Conservation (phyloP, 1,140 invertebrate genomes). For the Sarcophaga bullata region DNA sequence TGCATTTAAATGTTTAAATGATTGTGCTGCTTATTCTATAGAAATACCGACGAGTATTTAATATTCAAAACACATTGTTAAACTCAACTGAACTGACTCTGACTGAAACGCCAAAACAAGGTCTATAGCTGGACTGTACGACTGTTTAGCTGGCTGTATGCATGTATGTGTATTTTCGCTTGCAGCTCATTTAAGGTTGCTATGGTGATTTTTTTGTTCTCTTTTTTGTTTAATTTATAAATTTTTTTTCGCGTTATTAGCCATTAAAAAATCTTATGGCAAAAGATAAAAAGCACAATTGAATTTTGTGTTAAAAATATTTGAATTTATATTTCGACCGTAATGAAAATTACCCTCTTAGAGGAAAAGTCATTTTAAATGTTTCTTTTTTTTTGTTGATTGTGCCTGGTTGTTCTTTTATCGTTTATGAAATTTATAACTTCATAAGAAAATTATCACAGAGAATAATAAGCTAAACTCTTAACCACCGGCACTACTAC, state of each 20-base stretch:
- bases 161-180: background rate
- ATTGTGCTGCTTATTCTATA: background rate
- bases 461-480: conserved; percentile 42
- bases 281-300: conserved; percentile 30
- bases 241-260: background rate
- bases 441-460: conserved; percentile 43
- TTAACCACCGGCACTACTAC: background rate
- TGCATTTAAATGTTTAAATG: background rate
- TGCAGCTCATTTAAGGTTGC: conserved; percentile 23
- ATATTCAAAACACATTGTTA: conserved; percentile 37
- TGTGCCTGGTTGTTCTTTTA: conserved; percentile 32
- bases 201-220: conserved; percentile 17
- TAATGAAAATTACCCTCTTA: background rate
- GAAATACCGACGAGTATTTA: conserved; percentile 25
- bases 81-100: conserved; percentile 33
- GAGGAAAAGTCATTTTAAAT: background rate
- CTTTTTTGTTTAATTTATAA: background rate
- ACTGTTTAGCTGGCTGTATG: background rate
- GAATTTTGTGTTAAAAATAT: conserved; percentile 25
- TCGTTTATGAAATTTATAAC: conserved; percentile 41
- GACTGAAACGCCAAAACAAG: background rate
- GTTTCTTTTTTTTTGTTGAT: too few species aligned
- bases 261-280: conserved; percentile 11
- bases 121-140: too few species aligned
- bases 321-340: background rate